A percentile compares a stretch with the other conserved stretches of the same genome.
Evolutionary conservation across 2,797 vertebrate species (phyloP).

Genomic region (Poecilia picta): DNA sequence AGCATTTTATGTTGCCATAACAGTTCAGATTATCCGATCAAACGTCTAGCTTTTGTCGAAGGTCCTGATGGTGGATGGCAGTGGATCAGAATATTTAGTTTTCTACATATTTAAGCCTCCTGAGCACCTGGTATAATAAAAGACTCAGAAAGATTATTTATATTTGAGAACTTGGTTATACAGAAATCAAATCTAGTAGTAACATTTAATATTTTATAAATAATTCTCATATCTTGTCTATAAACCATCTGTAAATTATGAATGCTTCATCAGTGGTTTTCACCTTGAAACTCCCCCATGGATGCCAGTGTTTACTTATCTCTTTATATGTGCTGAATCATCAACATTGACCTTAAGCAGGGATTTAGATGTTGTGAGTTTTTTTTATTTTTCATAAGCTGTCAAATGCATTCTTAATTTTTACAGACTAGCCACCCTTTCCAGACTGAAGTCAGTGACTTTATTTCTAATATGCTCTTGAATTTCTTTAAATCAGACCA

Average conservation of each 20-base stretch:
- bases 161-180: neutral
- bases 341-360: neutral
- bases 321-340: neutral
- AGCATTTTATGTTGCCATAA: constrained; percentile 2
- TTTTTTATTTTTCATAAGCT: too few relatives aligned
- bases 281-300: neutral
- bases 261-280: neutral
- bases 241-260: neutral
- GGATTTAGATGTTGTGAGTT: neutral
- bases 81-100: neutral
- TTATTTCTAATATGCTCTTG: neutral
- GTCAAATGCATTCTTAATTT: neutral
- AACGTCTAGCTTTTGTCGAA: neutral
- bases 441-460: neutral
- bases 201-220: neutral
- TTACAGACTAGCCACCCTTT: neutral
- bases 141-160: neutral
- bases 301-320: neutral
- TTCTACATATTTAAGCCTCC: neutral
- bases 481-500: neutral
- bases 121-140: neutral
- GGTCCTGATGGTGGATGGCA: neutral
- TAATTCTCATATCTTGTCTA: neutral
- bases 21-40: neutral
- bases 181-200: neutral